Percentiles rank a stretch among this genome's conserved stretches.
phyloP scores from a whole-genome alignment of 2,888 invertebrate species.

The Ligdia adustata region DNA sequence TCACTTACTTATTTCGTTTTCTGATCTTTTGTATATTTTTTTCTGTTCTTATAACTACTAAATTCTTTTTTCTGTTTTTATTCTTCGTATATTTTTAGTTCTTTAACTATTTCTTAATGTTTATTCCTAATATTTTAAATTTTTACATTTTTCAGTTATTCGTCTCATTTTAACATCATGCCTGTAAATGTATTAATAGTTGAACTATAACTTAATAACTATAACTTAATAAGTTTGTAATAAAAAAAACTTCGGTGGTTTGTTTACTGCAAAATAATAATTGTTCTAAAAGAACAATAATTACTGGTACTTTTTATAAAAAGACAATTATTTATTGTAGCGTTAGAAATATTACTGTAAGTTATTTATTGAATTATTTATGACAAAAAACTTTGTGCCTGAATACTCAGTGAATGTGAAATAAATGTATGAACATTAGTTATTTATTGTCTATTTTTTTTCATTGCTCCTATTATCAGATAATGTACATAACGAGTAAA shows the following conservation, averaged over 20 bases:
- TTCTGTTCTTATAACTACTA: not conserved
- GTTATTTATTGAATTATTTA: slow-evolving; percentile 34
- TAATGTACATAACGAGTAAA: too few species aligned
- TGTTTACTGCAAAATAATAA: slow-evolving; percentile 21
- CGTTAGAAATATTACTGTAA: slow-evolving; percentile 21
- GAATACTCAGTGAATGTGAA: slow-evolving; percentile 51
- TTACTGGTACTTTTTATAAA: slow-evolving; percentile 63
- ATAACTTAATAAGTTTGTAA: not conserved
- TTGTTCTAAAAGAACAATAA: slow-evolving; percentile 48
- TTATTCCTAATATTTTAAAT: not conserved
- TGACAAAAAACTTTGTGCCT: slow-evolving; percentile 45
- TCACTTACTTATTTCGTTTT: not conserved
- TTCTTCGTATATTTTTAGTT: not conserved
- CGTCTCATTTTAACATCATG: not conserved
- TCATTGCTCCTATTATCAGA: too few species aligned
- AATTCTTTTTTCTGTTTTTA: not conserved
- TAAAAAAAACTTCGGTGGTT: slow-evolving; percentile 1
- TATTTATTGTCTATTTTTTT: too few species aligned
- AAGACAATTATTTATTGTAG: slow-evolving; percentile 56
- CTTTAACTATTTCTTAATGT: not conserved
- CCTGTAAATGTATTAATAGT: slow-evolving; percentile 7
- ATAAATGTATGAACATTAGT: too few species aligned
- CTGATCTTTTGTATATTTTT: not conserved
- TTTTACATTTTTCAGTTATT: not conserved
- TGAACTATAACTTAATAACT: too few species aligned